A percentile compares a stretch with the other conserved stretches of the same genome.
phyloP scores from a whole-genome alignment of 2,797 vertebrate genomes.

The Champsocephalus esox region DNA sequence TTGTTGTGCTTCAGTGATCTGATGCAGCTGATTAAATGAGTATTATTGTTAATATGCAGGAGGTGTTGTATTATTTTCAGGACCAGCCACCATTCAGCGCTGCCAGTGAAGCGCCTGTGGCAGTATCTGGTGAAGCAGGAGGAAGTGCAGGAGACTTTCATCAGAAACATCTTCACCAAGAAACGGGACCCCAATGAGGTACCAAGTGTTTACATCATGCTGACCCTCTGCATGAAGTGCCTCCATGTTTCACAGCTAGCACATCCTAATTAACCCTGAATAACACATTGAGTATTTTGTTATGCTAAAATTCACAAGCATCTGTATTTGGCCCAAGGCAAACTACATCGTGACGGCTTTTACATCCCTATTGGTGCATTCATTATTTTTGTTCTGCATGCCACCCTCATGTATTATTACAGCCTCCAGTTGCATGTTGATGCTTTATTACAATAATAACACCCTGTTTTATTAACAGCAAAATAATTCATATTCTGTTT shows the following conservation, averaged over 20 bases:
- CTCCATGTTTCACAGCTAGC: constrained; percentile 16
- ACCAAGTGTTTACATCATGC: constrained; percentile 29
- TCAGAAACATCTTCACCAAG: constrained; percentile 95
- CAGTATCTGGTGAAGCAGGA: constrained; percentile 97
- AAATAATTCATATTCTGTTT: constrained; percentile 64
- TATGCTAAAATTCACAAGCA: constrained; percentile 26
- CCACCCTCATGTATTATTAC: constrained; percentile 37
- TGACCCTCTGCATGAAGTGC: constrained; percentile 44
- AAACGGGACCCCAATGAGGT: constrained; percentile 92
- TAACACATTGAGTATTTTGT: constrained; percentile 56
- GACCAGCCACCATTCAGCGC: constrained; percentile 87
- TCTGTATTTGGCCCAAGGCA: constrained; percentile 37
- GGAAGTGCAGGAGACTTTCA: constrained; percentile 96
- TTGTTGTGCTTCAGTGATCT: constrained; percentile 38
- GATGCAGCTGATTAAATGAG: constrained; percentile 33
- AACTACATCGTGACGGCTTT: constrained; percentile 49
- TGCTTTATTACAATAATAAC: constrained; percentile 61
- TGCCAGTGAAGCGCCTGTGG: constrained; percentile 96
- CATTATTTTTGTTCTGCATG: constrained; percentile 55
- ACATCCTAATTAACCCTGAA: constrained; percentile 39
- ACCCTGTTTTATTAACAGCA: constrained; percentile 68
- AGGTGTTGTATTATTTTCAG: constrained; percentile 74
- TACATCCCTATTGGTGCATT: constrained; percentile 26
- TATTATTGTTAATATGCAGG: constrained; percentile 20
- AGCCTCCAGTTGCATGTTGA: constrained; percentile 52